phyloP scores from a whole-genome alignment of 2,797 vertebrate species.

The Gymnocypris eckloni region DNA sequence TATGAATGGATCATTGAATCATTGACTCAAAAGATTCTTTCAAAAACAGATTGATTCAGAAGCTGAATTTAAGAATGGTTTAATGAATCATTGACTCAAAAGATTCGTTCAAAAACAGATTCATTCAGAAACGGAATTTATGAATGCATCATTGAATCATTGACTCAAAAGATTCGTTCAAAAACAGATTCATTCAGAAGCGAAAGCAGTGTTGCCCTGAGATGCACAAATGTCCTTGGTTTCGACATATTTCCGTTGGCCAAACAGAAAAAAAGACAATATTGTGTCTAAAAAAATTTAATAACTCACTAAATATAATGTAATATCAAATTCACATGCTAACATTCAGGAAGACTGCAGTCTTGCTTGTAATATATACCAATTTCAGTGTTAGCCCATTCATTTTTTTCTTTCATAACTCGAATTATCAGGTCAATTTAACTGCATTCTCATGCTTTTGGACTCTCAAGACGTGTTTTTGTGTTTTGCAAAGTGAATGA shows the following conservation, averaged over 20 bases:
- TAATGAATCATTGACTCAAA: too few species aligned
- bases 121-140: neutral
- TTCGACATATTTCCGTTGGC: neutral
- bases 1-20: too few species aligned
- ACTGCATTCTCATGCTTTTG: neutral
- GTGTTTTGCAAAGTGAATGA: neutral
- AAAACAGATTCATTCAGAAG: neutral
- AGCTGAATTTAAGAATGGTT: neutral
- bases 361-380: too few species aligned
- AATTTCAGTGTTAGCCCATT: too few species aligned
- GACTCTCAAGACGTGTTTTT: neutral
- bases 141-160: neutral
- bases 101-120: too few species aligned
- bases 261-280: neutral
- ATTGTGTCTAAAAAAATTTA: too few species aligned
- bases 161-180: neutral
- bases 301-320: too few species aligned
- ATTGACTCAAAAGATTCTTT: too few species aligned
- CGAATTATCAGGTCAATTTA: neutral
- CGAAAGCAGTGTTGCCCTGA: neutral
- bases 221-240: neutral
- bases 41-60: neutral
- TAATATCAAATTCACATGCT: too few species aligned
- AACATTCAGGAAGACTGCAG: too few species aligned
- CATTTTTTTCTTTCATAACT: neutral